Base-by-base conservation (phyloP, 1,140 invertebrate species). In the Bursaphelenchus mucronatus region DNA sequence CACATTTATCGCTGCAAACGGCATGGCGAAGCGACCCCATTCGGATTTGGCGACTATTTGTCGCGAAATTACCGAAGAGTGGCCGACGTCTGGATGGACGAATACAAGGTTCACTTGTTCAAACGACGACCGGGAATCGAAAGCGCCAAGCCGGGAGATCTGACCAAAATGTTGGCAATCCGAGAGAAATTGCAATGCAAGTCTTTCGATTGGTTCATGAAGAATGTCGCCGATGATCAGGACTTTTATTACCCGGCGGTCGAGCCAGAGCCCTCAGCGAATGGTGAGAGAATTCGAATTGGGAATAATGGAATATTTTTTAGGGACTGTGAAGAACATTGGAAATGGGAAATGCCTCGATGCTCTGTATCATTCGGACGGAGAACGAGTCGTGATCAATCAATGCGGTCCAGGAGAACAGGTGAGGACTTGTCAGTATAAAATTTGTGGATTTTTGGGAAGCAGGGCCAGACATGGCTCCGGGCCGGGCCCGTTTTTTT, bases 161-260 rank as follows among this genome's bases (percentile, higher is more conserved):
- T 97, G 21, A 86, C 86, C 0, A 86, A 88, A 64, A 91, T 94
- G 81, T 87, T 86, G 70, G 87, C 86, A 0, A 85, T 96, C 17
- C 82, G 92, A 41, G 80, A 88, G 61, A 87, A 84, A 63, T 83
- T 94, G 0, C 83, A 92, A 0, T 97, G 94, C 82, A 94, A 94
- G 82, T 84, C 90, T 0, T 96, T 96, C 82, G 89, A 89, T 49
- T 97, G 94, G 94, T 97, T 95, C 74, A 95, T 97, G 86, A 88
- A 91, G 61, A 88, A 90, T 74, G 86, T 95, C 40, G 93, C 94
- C 0, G 94, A 94, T 82, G 94, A 97, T 84, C 84, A 80, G 55
- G 79, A 79, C 0, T 88, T 89, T 61, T 88, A 88, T 64, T 97
- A 97, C 84, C 94, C 94, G n/a, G 89, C 90, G 0, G 84, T 95